Evolutionary conservation across 2,888 invertebrate species (phyloP), one percentile per base, ranked within the genome.

Genomic region (Oxystoma pomonae): DNA sequence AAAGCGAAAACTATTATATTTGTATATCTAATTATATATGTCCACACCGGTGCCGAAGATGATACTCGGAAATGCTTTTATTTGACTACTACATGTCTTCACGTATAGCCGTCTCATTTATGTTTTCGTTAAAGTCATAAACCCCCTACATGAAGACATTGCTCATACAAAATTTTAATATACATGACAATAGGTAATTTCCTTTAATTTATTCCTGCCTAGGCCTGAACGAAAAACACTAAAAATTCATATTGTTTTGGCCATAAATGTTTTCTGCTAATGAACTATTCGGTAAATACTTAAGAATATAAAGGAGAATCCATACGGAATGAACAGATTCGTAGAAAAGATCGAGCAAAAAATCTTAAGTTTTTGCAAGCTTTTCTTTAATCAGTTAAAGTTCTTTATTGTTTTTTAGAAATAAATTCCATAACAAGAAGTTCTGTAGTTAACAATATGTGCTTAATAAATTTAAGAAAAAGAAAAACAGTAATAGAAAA

Each of bases 1-100:
- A 67, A 65, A 65, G 61, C 62, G 64, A 64, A 67, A 67, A 62
- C 53, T 53, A 62, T 16, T 53, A 19, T 53, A 19, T 53, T 53
- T 53, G 53, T 17, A 53, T 53, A 53, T 53, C 16, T 53, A 53
- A 53, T 53, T 53, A 53, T 50, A 12, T 9, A 50, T 16, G 19
- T n/a, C 17, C 16, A 53, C 53, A 17, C 53, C n/a, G 7, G 7
- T 9, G 12, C 35, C 12, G 35, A 35, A 35, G 35, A 35, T 35
- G 35, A 7, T 35, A 35, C 35, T 35, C 35, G 35, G 35, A 35
- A 35, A 35, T 35, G 35, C 35, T 35, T 35, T 35, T 35, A 35
- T 35, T 35, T 35, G 35, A 35, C 35, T 35, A 35, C 35, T 35
- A 35, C 5, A 35, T 35, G 35, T 35, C 35, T 35, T 35, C 35